Evolutionary conservation across 2,888 invertebrate species (phyloP), one percentile per base, ranked within the genome.

Genomic region (Antheraea yamamai): DNA sequence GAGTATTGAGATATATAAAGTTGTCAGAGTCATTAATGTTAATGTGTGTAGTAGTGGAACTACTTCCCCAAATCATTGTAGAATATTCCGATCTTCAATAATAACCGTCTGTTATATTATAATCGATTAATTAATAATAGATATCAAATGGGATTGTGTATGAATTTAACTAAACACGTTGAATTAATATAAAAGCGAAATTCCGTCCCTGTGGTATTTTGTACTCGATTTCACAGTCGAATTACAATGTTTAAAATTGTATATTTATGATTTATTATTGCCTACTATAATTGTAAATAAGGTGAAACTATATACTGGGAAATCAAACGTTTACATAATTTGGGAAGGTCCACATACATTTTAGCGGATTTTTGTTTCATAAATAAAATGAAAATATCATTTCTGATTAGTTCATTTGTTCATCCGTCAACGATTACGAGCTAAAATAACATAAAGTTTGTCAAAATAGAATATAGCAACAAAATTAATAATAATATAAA

Each of bases 401-500:
- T 66, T 61, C 23, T 14, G 23, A 23, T 23, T 61, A 61, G 23
- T 61, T n/a, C 3, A n/a, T 58, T 64, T 64, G 64, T 66, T 30
- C 64, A 66, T 66, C 26, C 16, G 39, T 39, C 39, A 70, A 70
- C 70, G 39, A 70, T 70, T 70, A 70, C 81, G 83, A 80, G 80
- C 86, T 89, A 88, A 85, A 85, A 85, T 82, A 84, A 89, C 89
- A 86, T 91, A 89, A 89, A 91, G 87, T 90, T 89, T 89, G 87
- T 89, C 88, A 87, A 89, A 89, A 90, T 89, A 92, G 87, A 92
- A 91, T 91, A 92, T 91, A 91, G 90, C 87, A 93, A 95, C 93
- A 94, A 92, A 92, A 90, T 90, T 70, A 70, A 68, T 89, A 88
- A 89, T 90, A 86, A 90, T 90, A 88, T 90, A 92, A 92, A 94